phyloP scores from a whole-genome alignment of 2,797 vertebrate species.

The Vireo griseus region DNA sequence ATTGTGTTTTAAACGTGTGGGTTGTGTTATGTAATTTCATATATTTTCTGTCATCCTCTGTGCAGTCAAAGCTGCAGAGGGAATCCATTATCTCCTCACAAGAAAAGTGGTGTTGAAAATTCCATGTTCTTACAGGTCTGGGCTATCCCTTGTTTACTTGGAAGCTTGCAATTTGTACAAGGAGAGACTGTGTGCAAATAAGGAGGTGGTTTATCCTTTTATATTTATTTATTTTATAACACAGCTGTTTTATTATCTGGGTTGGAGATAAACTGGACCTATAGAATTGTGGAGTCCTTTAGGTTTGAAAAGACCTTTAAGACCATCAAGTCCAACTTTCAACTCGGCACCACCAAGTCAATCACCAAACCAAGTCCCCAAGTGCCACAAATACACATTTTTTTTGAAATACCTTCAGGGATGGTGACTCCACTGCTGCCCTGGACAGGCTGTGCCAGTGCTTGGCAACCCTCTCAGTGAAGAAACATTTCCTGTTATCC shows the following conservation, averaged over 20 bases:
- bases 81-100: neutral
- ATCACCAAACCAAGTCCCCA: neutral
- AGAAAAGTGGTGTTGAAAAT: neutral
- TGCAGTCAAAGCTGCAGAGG: neutral
- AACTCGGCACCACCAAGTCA: neutral
- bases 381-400: fast-evolving
- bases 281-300: neutral
- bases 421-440: neutral
- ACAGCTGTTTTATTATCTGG: neutral
- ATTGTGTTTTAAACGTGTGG: neutral
- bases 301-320: neutral
- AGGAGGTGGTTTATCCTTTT: neutral
- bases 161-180: neutral
- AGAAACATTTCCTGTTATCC: neutral
- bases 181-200: neutral
- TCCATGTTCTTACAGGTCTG: neutral
- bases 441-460: neutral
- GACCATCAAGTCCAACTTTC: neutral
- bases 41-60: neutral
- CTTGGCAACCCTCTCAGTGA: neutral
- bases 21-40: neutral
- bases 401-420: neutral
- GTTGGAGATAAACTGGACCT: neutral
- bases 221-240: neutral
- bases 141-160: neutral